A percentile compares a stretch with the other conserved stretches of the same genome.
These are phyloP conservation scores for Scortum barcoo DNA, from an alignment of 2,113 vertebrate genomes.

Conservation along the genomic window DNA sequence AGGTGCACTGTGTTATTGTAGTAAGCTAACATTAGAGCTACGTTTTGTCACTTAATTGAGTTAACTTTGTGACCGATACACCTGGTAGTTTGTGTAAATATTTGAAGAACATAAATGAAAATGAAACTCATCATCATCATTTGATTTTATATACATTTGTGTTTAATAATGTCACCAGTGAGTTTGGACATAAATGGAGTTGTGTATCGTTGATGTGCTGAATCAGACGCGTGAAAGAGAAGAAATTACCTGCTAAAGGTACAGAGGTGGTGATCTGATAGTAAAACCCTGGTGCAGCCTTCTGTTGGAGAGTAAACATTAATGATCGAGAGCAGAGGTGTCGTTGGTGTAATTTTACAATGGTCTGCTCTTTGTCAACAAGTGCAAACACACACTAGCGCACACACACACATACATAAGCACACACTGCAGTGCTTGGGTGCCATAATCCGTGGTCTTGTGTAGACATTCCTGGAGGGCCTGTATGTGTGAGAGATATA, in stretches of 20 bases:
- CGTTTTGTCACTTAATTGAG: too few relatives aligned
- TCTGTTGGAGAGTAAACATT: slow-evolving; percentile 26
- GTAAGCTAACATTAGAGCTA: too few relatives aligned
- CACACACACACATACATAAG: slow-evolving; percentile 9
- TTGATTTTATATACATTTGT: background rate
- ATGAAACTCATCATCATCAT: too few relatives aligned
- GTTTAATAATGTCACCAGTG: background rate
- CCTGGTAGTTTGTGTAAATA: too few relatives aligned
- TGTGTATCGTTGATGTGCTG: background rate
- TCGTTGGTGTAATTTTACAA: slow-evolving; percentile 21
- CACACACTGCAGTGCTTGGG: slow-evolving; percentile 19
- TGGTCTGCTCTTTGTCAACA: slow-evolving; percentile 61
- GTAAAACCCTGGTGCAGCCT: background rate
- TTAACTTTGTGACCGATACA: too few relatives aligned
- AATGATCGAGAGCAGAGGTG: slow-evolving; percentile 44
- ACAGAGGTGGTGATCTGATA: background rate
- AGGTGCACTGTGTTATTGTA: background rate
- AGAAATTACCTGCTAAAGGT: background rate
- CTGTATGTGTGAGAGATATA: slow-evolving; percentile 70
- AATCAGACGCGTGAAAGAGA: background rate
- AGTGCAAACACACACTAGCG: slow-evolving; percentile 33
- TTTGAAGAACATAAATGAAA: too few relatives aligned
- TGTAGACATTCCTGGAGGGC: slow-evolving; percentile 75
- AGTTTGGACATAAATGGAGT: background rate
- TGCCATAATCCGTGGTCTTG: slow-evolving; percentile 71